Conservation (phyloP, 2,797 vertebrate genomes). For the Pelochelys cantorii region DNA sequence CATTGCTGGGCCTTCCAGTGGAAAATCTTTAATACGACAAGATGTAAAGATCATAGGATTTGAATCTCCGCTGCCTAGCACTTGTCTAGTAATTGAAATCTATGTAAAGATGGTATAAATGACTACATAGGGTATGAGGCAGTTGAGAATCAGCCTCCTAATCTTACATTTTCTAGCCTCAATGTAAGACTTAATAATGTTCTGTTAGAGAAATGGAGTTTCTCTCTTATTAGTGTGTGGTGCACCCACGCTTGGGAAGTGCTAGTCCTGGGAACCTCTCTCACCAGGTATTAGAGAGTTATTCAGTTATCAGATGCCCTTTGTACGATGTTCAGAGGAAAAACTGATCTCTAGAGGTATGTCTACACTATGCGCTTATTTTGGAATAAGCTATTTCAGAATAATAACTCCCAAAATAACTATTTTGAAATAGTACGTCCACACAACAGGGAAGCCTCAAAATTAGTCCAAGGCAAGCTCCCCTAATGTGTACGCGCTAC, state of each 20-base stretch:
- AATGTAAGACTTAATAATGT: conserved; percentile 13
- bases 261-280: neutral
- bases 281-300: neutral
- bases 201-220: neutral
- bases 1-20: neutral
- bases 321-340: neutral
- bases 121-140: neutral
- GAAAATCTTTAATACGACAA: neutral
- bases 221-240: neutral
- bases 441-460: too few species aligned
- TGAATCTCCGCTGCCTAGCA: neutral
- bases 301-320: neutral
- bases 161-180: neutral
- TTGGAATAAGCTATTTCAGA: too few species aligned
- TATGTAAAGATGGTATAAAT: neutral
- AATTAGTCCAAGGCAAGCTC: too few species aligned
- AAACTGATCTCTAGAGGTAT: neutral
- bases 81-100: neutral
- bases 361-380: too few species aligned
- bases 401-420: too few species aligned
- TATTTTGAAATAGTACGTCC: too few species aligned
- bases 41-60: neutral
- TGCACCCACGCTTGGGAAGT: neutral
- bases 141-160: neutral
- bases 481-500: too few species aligned